A percentile compares a stretch with the other conserved stretches of the same genome.
These are phyloP conservation scores for Rhinichthys klamathensis DNA, from an alignment of 2,113 vertebrate species.

Conservation along the genomic window DNA sequence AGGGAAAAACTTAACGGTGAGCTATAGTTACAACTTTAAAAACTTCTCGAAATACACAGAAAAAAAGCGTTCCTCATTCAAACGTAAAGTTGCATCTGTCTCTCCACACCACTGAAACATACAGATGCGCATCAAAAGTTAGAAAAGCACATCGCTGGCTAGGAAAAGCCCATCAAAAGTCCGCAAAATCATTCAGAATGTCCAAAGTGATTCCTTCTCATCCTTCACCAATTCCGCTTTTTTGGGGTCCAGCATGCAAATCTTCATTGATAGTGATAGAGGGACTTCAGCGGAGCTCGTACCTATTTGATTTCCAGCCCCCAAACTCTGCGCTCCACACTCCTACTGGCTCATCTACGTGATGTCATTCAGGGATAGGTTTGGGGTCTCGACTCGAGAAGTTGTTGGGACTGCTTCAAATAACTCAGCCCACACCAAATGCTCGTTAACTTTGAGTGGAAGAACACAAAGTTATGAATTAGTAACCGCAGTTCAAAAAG, in stretches of 20 bases:
- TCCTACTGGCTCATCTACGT: slow-evolving; percentile 75
- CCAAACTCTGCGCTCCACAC: slow-evolving; percentile 73
- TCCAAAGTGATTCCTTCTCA: slow-evolving; percentile 1
- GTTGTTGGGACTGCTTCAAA: slow-evolving; percentile 46
- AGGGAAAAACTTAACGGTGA: slow-evolving; percentile 12
- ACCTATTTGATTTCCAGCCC: slow-evolving; percentile 63
- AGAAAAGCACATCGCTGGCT: slow-evolving; percentile 7
- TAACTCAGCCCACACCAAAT: slow-evolving; percentile 25
- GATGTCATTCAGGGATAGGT: slow-evolving; percentile 72
- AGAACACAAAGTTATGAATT: slow-evolving; percentile 20
- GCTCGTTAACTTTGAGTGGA: background rate
- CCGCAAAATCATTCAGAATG: background rate
- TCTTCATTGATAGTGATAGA: slow-evolving; percentile 34
- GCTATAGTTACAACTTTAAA: slow-evolving; percentile 56
- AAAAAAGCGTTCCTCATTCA: slow-evolving; percentile 45
- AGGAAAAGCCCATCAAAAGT: background rate
- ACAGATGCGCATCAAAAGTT: slow-evolving; percentile 47
- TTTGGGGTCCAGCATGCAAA: slow-evolving; percentile 34
- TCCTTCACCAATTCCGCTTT: slow-evolving; percentile 2
- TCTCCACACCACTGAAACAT: slow-evolving; percentile 23
- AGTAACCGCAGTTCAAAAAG: background rate
- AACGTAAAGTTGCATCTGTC: slow-evolving; percentile 47
- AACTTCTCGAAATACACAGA: slow-evolving; percentile 57
- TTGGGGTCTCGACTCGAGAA: slow-evolving; percentile 37
- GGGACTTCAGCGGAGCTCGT: slow-evolving; percentile 45